A percentile compares a stretch with the other conserved stretches of the same genome.
These are phyloP conservation scores for Gobionotothen gibberifrons DNA, from an alignment of 2,797 vertebrate species.

Conservation along the genomic window DNA sequence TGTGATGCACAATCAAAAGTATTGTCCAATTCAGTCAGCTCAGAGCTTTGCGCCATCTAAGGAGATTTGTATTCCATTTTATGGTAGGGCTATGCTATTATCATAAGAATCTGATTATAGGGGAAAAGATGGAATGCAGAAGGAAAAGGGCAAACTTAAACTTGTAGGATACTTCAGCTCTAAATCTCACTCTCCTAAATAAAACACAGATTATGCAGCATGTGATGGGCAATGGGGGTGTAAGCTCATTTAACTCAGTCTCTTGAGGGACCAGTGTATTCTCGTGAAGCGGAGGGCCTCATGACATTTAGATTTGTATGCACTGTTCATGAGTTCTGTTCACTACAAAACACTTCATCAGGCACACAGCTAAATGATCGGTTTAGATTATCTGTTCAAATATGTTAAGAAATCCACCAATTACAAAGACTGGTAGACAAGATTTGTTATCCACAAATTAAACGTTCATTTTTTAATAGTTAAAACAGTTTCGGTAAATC, in stretches of 20 bases:
- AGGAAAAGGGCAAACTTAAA: slow-evolving; percentile 39
- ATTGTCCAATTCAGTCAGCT: slow-evolving; percentile 66
- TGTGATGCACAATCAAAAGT: slow-evolving; percentile 70
- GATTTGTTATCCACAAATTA: neutral
- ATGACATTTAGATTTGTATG: slow-evolving; percentile 60
- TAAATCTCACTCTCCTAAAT: slow-evolving; percentile 43
- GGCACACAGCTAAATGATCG: neutral
- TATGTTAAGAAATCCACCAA: neutral
- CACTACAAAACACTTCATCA: slow-evolving; percentile 31
- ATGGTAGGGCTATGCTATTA: slow-evolving; percentile 74
- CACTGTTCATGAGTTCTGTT: slow-evolving; percentile 38
- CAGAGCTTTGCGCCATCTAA: slow-evolving; percentile 56
- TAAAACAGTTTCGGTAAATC: neutral
- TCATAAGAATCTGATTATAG: slow-evolving; percentile 70
- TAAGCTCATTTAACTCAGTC: slow-evolving; percentile 25
- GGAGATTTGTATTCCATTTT: slow-evolving; percentile 80
- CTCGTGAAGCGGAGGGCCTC: slow-evolving; percentile 21
- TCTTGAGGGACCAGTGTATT: slow-evolving; percentile 19
- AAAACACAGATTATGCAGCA: slow-evolving; percentile 38
- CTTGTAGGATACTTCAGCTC: slow-evolving; percentile 36
- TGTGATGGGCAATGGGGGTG: slow-evolving; percentile 32
- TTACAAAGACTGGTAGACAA: no score
- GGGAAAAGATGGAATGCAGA: slow-evolving; percentile 23
- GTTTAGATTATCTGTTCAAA: neutral
- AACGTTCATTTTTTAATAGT: neutral